A percentile compares a stretch with the other conserved stretches of the same genome.
phyloP scores from a whole-genome alignment of 1,140 invertebrate genomes.

The Drosophila erecta region DNA sequence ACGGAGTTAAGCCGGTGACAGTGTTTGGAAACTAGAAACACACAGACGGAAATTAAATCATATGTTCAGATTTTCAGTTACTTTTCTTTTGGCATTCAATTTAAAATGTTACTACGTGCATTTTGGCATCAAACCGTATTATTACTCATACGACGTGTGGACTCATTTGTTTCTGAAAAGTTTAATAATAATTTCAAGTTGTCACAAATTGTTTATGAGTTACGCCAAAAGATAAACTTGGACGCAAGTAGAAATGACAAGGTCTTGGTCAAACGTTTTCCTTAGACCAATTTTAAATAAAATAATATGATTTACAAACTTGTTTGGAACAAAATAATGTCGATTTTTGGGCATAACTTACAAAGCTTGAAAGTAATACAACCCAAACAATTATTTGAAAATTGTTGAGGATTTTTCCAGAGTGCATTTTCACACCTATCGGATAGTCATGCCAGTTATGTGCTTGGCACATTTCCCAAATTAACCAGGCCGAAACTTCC shows the following conservation, averaged over 20 bases:
- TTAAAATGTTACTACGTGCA: background rate
- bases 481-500: conserved; percentile 50
- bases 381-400: too few species aligned
- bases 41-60: conserved; percentile 1
- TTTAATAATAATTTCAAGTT: conserved; percentile 1
- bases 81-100: background rate
- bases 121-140: background rate
- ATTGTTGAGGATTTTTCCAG: background rate
- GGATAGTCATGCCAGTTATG: conserved; percentile 10
- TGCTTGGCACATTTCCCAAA: conserved; percentile 65
- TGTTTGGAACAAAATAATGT: too few species aligned
- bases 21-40: background rate
- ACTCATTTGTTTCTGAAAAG: conserved; percentile 1
- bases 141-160: conserved; percentile 17
- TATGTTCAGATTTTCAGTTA: background rate
- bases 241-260: too few species aligned
- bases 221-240: conserved; percentile 2
- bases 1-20: conserved; percentile 10
- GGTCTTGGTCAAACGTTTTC: too few species aligned
- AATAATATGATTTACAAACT: too few species aligned
- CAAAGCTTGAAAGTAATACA: too few species aligned
- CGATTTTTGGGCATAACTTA: too few species aligned
- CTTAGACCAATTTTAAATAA: too few species aligned
- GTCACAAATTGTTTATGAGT: conserved; percentile 14
- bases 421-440: conserved; percentile 10